A percentile compares a stretch with the other conserved stretches of the same genome.
Evolutionary conservation across 2,113 vertebrate genomes (phyloP).

Genomic region (Phocoena phocoena): DNA sequence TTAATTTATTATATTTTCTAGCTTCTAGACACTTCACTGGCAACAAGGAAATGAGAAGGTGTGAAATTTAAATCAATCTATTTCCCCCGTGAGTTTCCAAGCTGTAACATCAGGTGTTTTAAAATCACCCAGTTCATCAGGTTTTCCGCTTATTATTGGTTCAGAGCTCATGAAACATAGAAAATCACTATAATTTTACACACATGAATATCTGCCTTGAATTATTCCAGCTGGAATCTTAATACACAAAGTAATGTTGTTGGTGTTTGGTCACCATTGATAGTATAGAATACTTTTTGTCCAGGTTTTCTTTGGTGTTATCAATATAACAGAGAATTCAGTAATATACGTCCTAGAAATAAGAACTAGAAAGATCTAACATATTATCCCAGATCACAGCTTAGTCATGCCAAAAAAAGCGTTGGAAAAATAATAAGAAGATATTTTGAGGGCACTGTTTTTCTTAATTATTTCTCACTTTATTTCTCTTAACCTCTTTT

Average conservation of each 20-base stretch:
- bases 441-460: background rate
- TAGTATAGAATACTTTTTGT: background rate
- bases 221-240: background rate
- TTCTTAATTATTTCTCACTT: background rate
- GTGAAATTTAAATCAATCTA: background rate
- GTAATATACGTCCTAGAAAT: background rate
- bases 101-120: background rate
- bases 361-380: slow-evolving; percentile 19
- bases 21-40: background rate
- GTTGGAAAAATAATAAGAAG: background rate
- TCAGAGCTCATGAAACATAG: background rate
- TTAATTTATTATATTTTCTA: background rate
- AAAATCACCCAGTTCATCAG: background rate
- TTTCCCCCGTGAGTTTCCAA: background rate
- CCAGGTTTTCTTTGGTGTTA: background rate
- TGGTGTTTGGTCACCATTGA: background rate
- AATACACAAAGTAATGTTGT: background rate
- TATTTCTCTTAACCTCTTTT: background rate
- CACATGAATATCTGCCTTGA: background rate
- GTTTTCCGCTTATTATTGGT: background rate
- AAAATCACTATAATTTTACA: background rate
- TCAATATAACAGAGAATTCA: background rate
- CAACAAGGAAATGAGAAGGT: background rate
- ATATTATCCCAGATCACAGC: background rate
- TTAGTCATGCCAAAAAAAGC: background rate